Evolutionary conservation across 2,113 vertebrate species (phyloP).

Genomic region (Pomatorhinus ruficollis): DNA sequence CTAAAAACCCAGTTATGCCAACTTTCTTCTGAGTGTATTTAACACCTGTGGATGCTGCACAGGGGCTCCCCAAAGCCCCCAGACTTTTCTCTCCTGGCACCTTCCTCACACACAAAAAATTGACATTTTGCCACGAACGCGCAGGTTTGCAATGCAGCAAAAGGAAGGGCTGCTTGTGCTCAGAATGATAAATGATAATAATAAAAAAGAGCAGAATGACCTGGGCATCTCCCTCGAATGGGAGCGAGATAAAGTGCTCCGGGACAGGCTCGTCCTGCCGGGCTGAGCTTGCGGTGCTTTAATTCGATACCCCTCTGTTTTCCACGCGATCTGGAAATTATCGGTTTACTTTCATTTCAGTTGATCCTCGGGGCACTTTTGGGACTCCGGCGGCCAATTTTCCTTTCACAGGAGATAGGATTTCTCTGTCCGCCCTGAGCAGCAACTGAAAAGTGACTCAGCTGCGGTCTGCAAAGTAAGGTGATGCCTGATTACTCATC

Average conservation of each 20-base stretch:
- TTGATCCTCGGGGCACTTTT: conserved; percentile 34
- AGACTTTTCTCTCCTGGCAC: background rate
- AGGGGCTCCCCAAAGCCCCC: background rate
- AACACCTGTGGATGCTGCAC: background rate
- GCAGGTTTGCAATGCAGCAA: background rate
- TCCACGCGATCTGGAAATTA: conserved; percentile 33
- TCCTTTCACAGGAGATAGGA: conserved; percentile 9
- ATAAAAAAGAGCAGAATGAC: background rate
- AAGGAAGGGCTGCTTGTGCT: background rate
- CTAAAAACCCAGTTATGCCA: background rate
- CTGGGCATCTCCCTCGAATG: background rate
- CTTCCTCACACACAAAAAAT: background rate
- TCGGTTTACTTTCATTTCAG: conserved; percentile 42
- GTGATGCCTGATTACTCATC: conserved; percentile 9
- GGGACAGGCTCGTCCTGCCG: background rate
- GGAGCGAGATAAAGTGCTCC: background rate
- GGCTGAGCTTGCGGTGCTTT: background rate
- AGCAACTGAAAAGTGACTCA: conserved; percentile 18
- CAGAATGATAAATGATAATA: background rate
- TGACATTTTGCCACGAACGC: background rate
- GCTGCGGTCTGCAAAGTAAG: background rate
- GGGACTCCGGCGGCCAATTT: conserved; percentile 27
- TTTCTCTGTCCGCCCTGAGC: background rate
- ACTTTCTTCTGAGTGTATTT: background rate
- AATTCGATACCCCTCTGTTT: background rate